A percentile compares a stretch with the other conserved stretches of the same genome.
phyloP scores from a whole-genome alignment of 2,888 invertebrate species.

The Heliconius hortense region DNA sequence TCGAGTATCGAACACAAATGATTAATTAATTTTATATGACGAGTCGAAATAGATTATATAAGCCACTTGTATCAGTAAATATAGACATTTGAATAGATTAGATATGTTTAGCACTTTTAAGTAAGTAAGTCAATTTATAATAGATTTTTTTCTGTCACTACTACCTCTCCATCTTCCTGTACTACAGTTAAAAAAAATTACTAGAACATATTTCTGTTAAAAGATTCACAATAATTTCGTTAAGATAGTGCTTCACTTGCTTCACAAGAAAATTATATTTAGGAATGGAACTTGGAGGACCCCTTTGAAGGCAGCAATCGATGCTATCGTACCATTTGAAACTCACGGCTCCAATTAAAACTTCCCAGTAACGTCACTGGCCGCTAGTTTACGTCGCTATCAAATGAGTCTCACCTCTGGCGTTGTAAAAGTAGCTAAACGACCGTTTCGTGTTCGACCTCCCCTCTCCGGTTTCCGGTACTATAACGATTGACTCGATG shows the following conservation, averaged over 20 bases:
- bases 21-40: too few species aligned
- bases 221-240: neutral
- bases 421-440: constrained; percentile 41
- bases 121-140: neutral
- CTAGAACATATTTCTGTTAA: neutral
- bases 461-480: constrained; percentile 41
- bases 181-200: neutral
- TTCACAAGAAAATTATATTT: neutral
- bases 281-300: neutral
- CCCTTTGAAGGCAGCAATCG: constrained; percentile 23
- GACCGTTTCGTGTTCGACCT: constrained; percentile 43
- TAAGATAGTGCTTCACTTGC: neutral
- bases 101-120: too few species aligned
- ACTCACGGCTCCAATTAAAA: constrained; percentile 38
- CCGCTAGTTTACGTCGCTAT: constrained; percentile 34
- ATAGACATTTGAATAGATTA: too few species aligned
- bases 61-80: too few species aligned
- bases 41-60: too few species aligned
- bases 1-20: too few species aligned
- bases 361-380: constrained; percentile 33
- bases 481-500: constrained; percentile 38
- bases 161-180: neutral
- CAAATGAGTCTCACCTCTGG: constrained; percentile 35
- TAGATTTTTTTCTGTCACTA: neutral
- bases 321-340: constrained; percentile 28